A percentile compares a stretch with the other conserved stretches of the same genome.
Evolutionary conservation across 2,888 invertebrate species (phyloP).

Genomic region (Trachelus stipa): DNA sequence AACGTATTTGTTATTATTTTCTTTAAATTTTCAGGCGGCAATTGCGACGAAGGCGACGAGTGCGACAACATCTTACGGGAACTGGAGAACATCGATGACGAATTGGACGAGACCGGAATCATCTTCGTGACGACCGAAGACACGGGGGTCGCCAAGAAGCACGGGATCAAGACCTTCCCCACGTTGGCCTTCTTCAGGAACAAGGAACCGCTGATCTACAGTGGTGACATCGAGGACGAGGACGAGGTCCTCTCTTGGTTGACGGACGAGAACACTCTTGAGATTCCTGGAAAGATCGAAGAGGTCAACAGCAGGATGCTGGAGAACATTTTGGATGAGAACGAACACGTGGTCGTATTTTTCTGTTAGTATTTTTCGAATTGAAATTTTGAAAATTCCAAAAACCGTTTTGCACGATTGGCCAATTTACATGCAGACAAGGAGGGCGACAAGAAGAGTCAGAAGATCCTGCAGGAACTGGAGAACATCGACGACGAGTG

Average conservation of each 20-base stretch:
- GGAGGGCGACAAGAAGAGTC: slow-evolving; percentile 89
- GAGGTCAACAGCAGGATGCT: slow-evolving; percentile 92
- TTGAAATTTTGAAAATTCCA: neutral
- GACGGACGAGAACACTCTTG: slow-evolving; percentile 89
- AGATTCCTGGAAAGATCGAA: slow-evolving; percentile 93
- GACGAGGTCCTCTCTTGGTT: slow-evolving; percentile 93
- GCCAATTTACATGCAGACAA: slow-evolving; percentile 73
- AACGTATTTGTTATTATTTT: slow-evolving; percentile 8
- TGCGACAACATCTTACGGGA: slow-evolving; percentile 88
- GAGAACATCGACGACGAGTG: slow-evolving; percentile 95
- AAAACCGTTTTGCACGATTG: slow-evolving; percentile 3
- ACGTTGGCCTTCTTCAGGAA: slow-evolving; percentile 91
- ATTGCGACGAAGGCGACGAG: slow-evolving; percentile 87
- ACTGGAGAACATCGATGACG: slow-evolving; percentile 92
- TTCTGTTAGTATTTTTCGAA: slow-evolving; percentile 79
- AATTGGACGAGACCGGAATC: slow-evolving; percentile 91
- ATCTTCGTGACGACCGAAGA: slow-evolving; percentile 95
- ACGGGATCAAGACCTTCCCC: slow-evolving; percentile 87
- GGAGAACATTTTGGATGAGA: slow-evolving; percentile 88
- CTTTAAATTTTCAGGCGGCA: slow-evolving; percentile 72
- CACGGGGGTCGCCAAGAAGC: slow-evolving; percentile 81
- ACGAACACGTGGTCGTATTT: slow-evolving; percentile 90
- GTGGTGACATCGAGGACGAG: slow-evolving; percentile 89
- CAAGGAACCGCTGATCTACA: slow-evolving; percentile 87
- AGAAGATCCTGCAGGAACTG: slow-evolving; percentile 87